Evolutionary conservation across 2,888 invertebrate species (phyloP), one percentile per base, ranked within the genome.

Genomic region (Anarsia innoxiella): DNA sequence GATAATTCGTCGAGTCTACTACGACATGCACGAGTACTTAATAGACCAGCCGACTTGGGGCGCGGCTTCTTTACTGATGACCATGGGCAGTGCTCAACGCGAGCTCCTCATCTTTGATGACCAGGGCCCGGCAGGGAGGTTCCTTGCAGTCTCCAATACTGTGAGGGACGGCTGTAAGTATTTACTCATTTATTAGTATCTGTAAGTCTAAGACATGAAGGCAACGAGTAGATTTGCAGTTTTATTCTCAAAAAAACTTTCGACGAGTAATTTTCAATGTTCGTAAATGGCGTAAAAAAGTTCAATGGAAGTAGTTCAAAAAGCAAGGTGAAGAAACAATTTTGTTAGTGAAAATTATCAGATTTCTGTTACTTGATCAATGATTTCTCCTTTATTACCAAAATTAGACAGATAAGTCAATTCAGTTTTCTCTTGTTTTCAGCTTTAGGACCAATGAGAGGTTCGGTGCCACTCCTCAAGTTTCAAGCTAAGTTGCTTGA

Each of bases 21-120:
- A 63, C 23, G 80, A 79, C 16, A 80, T 80, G 78, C 39, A 50
- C 9, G 72, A 77, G 2, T 76, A 78, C 34, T 16, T 82, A 35
- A 69, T 68, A 29, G 41, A 46, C 2, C 68, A 77, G 46, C 82
- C 80, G 0, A 51, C 53, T 2, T 82, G 80, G 82, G 62, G 66
- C 1, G 71, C 75, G 0, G 80, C 80, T 0, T 60, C 68, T 0
- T 42, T 80, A 6, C 46, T 60, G 32, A 42, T 69, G 25, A 53
- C 53, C 0, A 57, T 74, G 52, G 76, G 75, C 0, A 47, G 51
- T 0, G 48, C 62, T 0, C 45, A 39, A 0, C 69, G 73, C 10
- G 76, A 80, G 48, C 31, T 77, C 39, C 56, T 82, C 2, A 44
- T 82, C 28, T 71, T 80, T 12, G 63, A 70, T 0, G 76, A 76